phyloP scores from a whole-genome alignment of 2,888 invertebrate species.

The Apotomis betuletana region DNA sequence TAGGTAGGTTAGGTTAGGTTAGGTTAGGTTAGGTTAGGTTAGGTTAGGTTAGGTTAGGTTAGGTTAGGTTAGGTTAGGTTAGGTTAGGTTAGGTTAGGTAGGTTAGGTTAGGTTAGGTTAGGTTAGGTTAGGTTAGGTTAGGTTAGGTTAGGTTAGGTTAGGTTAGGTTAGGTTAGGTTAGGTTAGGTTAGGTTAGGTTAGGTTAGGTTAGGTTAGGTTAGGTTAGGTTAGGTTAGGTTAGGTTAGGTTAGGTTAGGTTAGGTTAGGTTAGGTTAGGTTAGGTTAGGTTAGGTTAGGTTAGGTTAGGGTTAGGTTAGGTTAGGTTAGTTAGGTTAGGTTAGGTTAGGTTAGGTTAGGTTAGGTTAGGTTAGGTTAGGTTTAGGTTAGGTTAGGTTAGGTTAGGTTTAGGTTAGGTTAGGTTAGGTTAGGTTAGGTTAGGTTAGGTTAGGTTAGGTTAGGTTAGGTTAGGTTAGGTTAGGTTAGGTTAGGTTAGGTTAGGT shows the following conservation, averaged over 20 bases:
- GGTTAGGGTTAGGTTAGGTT: too few species aligned
- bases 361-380: conserved; percentile 16
- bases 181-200: conserved; percentile 18
- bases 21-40: conserved; percentile 44
- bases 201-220: conserved; percentile 16
- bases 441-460: conserved; percentile 24
- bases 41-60: conserved; percentile 45
- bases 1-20: too few species aligned
- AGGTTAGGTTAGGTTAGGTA: conserved; percentile 43
- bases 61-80: conserved; percentile 45
- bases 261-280: conserved; percentile 16
- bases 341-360: conserved; percentile 16
- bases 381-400: too few species aligned
- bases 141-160: conserved; percentile 16
- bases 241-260: conserved; percentile 16
- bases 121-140: conserved; percentile 36
- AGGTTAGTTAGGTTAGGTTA: conserved; percentile 16
- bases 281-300: conserved; percentile 16
- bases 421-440: conserved; percentile 16
- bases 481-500: conserved; percentile 27
- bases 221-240: conserved; percentile 16
- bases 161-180: conserved; percentile 20
- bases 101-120: conserved; percentile 44
- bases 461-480: conserved; percentile 27
- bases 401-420: too few species aligned